These are phyloP conservation scores for Trichomalopsis sarcophagae DNA, from an alignment of 1,140 invertebrate species.

Conservation along the genomic window DNA sequence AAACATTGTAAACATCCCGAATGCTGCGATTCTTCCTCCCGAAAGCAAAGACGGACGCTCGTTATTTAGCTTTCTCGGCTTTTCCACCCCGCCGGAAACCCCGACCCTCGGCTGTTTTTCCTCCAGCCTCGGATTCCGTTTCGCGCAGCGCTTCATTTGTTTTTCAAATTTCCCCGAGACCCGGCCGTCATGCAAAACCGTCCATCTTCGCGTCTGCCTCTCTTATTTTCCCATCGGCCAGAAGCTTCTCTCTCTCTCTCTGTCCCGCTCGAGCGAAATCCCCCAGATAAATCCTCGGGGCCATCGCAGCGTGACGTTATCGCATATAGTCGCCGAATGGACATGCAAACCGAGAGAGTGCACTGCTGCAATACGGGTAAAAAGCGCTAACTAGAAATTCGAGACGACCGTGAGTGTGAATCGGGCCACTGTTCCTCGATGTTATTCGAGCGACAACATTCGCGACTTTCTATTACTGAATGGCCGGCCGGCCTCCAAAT, in stretches of 20 bases:
- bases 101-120: neutral
- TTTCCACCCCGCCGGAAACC: neutral
- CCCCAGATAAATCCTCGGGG: conserved; percentile 38
- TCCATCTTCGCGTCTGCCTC: neutral
- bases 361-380: too few relatives aligned
- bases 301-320: conserved; percentile 47
- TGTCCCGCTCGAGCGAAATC: conserved; percentile 10
- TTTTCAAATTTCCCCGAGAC: neutral
- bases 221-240: conserved; percentile 28
- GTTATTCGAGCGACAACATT: too few relatives aligned
- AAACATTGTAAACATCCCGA: too few relatives aligned
- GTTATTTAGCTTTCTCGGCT: neutral
- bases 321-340: conserved; percentile 35
- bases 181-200: conserved; percentile 12
- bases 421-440: too few relatives aligned
- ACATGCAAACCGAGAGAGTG: conserved; percentile 10
- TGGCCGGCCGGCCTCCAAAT: neutral
- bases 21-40: too few relatives aligned
- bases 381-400: neutral
- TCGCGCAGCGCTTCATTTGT: neutral
- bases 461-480: too few relatives aligned
- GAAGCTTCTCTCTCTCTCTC: conserved; percentile 21
- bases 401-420: too few relatives aligned
- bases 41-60: too few relatives aligned
- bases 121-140: neutral